Percentiles rank a stretch among this genome's conserved stretches.
Conservation (phyloP, 2,113 vertebrate species). For the Passer domesticus region DNA sequence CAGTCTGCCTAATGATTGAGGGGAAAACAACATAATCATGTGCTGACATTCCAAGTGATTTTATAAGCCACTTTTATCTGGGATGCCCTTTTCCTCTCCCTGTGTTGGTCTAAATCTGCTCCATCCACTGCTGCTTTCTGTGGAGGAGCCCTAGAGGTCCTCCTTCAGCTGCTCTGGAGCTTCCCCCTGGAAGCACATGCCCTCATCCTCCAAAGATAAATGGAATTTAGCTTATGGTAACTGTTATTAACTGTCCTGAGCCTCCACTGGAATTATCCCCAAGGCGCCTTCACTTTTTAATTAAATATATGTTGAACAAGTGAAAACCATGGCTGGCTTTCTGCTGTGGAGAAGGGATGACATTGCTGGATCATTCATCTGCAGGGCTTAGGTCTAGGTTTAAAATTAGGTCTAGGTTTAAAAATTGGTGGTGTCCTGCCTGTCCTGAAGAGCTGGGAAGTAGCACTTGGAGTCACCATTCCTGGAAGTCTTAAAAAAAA, state of each 20-base stretch:
- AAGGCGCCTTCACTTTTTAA: not conserved
- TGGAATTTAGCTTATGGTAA: not conserved
- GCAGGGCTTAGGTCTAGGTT: not conserved
- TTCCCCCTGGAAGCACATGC: not conserved
- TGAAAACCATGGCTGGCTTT: not conserved
- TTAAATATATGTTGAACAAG: not conserved
- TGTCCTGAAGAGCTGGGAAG: not conserved
- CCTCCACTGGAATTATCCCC: not conserved
- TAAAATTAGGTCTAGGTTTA: not conserved
- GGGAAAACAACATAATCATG: constrained; percentile 66
- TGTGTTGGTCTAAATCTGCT: not conserved
- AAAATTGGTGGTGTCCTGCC: not conserved
- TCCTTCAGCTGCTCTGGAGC: not conserved
- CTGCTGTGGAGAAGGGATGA: not conserved
- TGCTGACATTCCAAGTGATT: constrained; percentile 64
- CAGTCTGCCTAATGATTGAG: constrained; percentile 54
- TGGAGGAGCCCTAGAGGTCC: not conserved
- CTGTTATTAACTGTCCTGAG: not conserved
- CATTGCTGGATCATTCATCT: not conserved
- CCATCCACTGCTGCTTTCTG: not conserved
- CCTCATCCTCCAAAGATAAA: not conserved
- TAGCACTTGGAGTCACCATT: not conserved
- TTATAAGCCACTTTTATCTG: constrained; percentile 66
- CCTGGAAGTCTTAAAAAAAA: not conserved
- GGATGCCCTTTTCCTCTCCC: not conserved